phyloP scores from a whole-genome alignment of 2,113 vertebrate genomes.

The Onychorhynchus coronatus region DNA sequence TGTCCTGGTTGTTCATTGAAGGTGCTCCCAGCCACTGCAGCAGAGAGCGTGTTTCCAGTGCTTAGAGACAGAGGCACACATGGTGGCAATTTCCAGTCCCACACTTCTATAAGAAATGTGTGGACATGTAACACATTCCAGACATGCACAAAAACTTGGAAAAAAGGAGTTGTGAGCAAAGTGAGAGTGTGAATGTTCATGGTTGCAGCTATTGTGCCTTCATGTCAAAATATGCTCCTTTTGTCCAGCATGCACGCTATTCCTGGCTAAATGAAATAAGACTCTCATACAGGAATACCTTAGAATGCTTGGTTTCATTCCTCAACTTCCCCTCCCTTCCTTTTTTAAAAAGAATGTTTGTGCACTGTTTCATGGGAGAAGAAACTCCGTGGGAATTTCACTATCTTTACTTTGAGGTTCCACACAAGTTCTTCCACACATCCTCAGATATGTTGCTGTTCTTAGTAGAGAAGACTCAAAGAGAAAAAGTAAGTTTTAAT shows the following conservation, averaged over 20 bases:
- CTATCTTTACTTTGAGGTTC: neutral
- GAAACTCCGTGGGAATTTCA: neutral
- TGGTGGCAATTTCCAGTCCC: neutral
- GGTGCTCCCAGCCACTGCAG: neutral
- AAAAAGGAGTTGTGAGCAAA: neutral
- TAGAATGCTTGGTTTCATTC: neutral
- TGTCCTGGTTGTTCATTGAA: neutral
- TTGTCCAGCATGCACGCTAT: neutral
- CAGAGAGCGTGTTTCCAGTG: neutral
- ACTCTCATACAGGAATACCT: neutral
- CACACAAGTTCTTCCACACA: rapidly evolving
- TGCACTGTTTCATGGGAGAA: neutral
- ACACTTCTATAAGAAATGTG: neutral
- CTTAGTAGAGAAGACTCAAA: neutral
- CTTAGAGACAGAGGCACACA: neutral
- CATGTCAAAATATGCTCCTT: neutral
- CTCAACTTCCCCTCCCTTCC: neutral
- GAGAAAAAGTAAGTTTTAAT: neutral
- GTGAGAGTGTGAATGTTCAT: neutral
- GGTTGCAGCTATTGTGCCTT: neutral
- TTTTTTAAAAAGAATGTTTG: neutral
- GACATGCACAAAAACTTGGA: neutral
- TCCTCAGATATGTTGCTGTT: neutral
- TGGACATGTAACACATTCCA: neutral
- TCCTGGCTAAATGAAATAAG: neutral